Evolutionary conservation across 2,888 invertebrate species (phyloP).

Genomic region (Tetramorium bicarinatum): DNA sequence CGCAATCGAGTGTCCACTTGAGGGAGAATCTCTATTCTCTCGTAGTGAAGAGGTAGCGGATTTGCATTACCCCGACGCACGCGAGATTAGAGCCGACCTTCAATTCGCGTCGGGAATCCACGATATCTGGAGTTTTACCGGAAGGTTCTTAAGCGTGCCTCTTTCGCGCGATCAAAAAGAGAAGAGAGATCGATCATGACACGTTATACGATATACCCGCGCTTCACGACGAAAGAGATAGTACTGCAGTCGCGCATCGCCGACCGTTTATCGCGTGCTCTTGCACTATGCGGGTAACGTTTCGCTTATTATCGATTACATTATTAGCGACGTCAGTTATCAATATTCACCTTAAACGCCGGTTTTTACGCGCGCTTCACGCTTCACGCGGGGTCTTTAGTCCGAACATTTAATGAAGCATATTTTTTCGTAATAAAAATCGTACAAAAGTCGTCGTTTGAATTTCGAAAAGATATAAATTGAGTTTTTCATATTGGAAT

Average conservation of each 20-base stretch:
- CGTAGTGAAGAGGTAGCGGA: neutral
- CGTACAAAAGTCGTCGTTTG: too few relatives aligned
- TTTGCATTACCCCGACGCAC: neutral
- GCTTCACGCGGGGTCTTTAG: too few relatives aligned
- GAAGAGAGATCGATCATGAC: neutral
- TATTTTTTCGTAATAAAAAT: too few relatives aligned
- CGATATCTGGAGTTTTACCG: neutral
- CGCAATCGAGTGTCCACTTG: neutral
- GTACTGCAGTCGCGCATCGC: neutral
- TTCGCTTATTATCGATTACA: slow-evolving; percentile 79
- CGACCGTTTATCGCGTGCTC: slow-evolving; percentile 57
- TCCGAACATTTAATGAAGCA: too few relatives aligned
- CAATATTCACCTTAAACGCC: slow-evolving; percentile 55
- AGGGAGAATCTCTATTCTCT: neutral
- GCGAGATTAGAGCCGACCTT: neutral
- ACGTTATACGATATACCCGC: slow-evolving; percentile 7
- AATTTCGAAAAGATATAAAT: too few relatives aligned
- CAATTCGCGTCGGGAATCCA: neutral
- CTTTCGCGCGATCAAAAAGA: neutral
- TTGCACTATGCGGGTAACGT: slow-evolving; percentile 60
- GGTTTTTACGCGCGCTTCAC: neutral
- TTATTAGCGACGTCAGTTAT: slow-evolving; percentile 76
- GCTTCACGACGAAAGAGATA: neutral
- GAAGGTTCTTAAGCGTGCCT: neutral
- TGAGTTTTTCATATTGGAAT: too few relatives aligned